phyloP scores from a whole-genome alignment of 2,113 vertebrate genomes.

The Sceloporus tristichus region DNA sequence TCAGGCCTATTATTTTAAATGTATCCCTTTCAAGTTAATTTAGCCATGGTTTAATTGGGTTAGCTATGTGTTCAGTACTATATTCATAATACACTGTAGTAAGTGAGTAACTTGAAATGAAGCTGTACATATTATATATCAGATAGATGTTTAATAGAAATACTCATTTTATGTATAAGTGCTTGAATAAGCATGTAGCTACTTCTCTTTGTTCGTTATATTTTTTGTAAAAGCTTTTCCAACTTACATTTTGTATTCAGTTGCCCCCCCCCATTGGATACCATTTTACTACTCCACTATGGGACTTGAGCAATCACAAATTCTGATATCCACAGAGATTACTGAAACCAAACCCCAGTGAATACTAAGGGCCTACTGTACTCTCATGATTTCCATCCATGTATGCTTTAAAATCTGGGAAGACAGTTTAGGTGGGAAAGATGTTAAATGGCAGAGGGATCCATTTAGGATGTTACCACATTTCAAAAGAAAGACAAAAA shows the following conservation, averaged over 20 bases:
- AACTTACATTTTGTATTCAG: neutral
- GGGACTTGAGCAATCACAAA: too few relatives aligned
- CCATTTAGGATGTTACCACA: neutral
- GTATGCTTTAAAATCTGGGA: neutral
- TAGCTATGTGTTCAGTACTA: conserved; percentile 68
- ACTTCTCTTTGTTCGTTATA: conserved; percentile 9
- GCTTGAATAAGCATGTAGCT: conserved; percentile 1
- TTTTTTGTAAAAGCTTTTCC: neutral
- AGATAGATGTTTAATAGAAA: conserved; percentile 16
- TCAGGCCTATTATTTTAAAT: conserved; percentile 81
- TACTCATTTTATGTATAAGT: conserved; percentile 4
- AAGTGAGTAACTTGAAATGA: conserved; percentile 61
- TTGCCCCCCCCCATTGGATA: too few relatives aligned
- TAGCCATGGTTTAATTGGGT: conserved; percentile 76
- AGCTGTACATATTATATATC: conserved; percentile 45
- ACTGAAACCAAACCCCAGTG: too few relatives aligned
- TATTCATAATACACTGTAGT: conserved; percentile 64
- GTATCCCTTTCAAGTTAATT: conserved; percentile 77
- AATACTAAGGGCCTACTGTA: too few relatives aligned
- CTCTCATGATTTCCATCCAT: neutral
- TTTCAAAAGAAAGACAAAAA: too few relatives aligned
- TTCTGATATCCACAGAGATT: too few relatives aligned
- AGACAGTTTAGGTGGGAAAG: neutral
- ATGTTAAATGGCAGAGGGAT: neutral
- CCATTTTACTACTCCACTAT: too few relatives aligned